phyloP scores from a whole-genome alignment of 2,113 vertebrate species.

The Channa maculata region DNA sequence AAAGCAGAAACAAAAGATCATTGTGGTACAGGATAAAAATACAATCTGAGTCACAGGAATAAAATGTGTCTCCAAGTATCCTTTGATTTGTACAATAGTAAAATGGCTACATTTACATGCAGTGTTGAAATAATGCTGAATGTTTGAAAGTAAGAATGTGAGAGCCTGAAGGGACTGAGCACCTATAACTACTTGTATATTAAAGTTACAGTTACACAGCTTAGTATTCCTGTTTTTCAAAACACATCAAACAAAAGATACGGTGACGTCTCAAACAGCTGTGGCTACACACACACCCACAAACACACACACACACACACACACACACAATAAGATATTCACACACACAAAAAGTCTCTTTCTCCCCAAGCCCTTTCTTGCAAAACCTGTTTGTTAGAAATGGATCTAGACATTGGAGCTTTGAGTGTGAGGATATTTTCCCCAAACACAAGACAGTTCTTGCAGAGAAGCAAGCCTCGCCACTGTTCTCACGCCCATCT shows the following conservation, averaged over 20 bases:
- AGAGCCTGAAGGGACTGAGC: background rate
- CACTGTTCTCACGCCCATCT: conserved; percentile 81
- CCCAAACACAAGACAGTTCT: conserved; percentile 83
- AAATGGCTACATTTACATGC: conserved; percentile 21
- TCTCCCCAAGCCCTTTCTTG: conserved; percentile 76
- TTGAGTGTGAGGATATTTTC: conserved; percentile 81
- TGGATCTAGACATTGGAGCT: conserved; percentile 82
- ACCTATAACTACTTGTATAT: conserved; percentile 27
- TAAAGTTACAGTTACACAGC: conserved; percentile 23
- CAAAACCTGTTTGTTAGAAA: conserved; percentile 86
- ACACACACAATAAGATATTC: conserved; percentile 43
- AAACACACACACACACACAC: conserved; percentile 32
- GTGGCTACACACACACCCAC: conserved; percentile 50
- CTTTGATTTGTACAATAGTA: conserved; percentile 34
- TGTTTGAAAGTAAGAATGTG: background rate
- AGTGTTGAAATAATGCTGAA: conserved; percentile 12
- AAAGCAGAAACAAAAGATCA: conserved; percentile 69
- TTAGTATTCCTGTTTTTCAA: conserved; percentile 64
- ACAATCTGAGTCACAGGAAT: conserved; percentile 38
- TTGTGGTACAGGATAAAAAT: conserved; percentile 57
- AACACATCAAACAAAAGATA: conserved; percentile 70
- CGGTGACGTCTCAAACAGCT: conserved; percentile 72
- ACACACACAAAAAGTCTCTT: conserved; percentile 63
- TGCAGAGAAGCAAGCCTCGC: conserved; percentile 83
- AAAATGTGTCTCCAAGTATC: conserved; percentile 10